Evolutionary conservation across 92 coral and sea anemone genomes (phyloP), one percentile per base, ranked within the genome.

Genomic region (Parazoanthus darwini): DNA sequence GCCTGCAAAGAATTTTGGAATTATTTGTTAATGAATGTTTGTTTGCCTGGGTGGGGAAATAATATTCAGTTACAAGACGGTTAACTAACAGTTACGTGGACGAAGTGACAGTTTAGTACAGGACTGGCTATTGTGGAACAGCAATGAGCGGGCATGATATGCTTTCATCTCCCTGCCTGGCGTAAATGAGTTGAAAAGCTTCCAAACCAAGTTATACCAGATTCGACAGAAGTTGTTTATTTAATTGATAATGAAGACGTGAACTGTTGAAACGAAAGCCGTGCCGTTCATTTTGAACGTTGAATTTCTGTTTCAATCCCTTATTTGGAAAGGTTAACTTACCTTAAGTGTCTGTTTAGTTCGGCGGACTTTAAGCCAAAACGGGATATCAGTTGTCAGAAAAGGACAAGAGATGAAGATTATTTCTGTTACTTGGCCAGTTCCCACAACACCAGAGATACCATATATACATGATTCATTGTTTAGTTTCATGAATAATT

Each of bases 401-500:
- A 23, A 63, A 63, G 70, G 6, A 63, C n/a, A 63, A 63, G 70
- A 23, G 70, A 20, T 18, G 26, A 63, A 18, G 66, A 63, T 3
- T 18, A 18, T 20, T 2, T 63, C 25, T 3, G 70, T 63, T 63
- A 63, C 70, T 63, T 14, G 70, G 67, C 82, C 23, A 79, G 37
- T 9, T 50, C 37, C 38, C 18, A 79, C 82, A 79, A 48, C 82
- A 79, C 82, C 67, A 46, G 63, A 79, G 66, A 48, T 11, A 46
- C 36, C 82, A 79, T 26, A 35, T n/a, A 79, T 78, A 33, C 63
- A 46, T 79, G 66, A 79, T 79, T 79, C 58, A 79, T 79, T 46
- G 63, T 79, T 13, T 29, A 46, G 82, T 51, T 76, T 79, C 63
- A 51, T 79, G 82, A 79, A 79, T 79, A 79, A 79, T 48, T 46